Conservation (phyloP, 1,140 invertebrate species). For the Amyelois transitella region DNA sequence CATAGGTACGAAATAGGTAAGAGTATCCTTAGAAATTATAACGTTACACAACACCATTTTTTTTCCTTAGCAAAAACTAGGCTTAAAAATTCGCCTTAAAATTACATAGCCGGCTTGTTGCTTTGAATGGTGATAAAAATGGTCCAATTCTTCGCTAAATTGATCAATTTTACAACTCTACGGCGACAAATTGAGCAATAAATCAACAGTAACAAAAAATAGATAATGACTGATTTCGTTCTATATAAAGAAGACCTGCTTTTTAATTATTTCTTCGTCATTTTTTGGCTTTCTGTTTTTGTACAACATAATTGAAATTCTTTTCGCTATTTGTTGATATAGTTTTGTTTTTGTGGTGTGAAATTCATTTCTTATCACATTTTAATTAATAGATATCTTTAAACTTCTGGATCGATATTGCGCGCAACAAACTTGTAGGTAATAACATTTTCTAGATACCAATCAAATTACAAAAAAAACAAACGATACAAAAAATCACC, state of each 20-base stretch:
- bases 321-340: not conserved
- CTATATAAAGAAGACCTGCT: too few species aligned
- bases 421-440: too few species aligned
- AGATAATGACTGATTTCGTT: not conserved
- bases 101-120: slow-evolving; percentile 11
- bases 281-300: too few species aligned
- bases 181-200: slow-evolving; percentile 9
- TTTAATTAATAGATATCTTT: too few species aligned
- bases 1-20: not conserved
- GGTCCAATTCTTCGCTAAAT: slow-evolving; percentile 31
- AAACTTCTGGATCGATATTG: too few species aligned
- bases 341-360: not conserved
- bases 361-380: not conserved
- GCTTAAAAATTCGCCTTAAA: slow-evolving; percentile 13
- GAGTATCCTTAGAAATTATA: too few species aligned
- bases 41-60: not conserved
- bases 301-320: too few species aligned
- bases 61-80: slow-evolving; percentile 1
- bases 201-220: slow-evolving; percentile 3
- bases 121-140: slow-evolving; percentile 16
- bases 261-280: too few species aligned
- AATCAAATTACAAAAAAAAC: too few species aligned
- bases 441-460: too few species aligned
- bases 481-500: too few species aligned
- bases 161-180: slow-evolving; percentile 25